Evolutionary conservation across 35 echinoderm and acorn worm genomes (phyloP).

Genomic region (Acanthaster planci): DNA sequence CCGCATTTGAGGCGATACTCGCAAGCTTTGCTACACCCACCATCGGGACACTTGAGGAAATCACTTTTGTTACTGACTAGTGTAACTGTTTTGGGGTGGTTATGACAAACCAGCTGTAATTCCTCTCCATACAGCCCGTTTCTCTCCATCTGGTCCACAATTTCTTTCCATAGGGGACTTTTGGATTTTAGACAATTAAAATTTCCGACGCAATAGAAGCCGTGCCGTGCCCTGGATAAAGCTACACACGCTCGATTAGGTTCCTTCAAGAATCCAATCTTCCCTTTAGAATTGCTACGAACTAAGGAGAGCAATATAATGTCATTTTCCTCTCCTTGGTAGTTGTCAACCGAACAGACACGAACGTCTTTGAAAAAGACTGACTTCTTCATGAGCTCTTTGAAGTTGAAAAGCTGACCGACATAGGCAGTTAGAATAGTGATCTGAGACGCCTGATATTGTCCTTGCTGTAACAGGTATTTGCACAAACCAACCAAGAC

Average conservation of each 20-base stretch:
- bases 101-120: constrained; percentile 64
- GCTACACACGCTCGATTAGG: constrained; percentile 74
- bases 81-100: constrained; percentile 62
- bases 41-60: constrained; percentile 74
- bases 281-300: constrained; percentile 65
- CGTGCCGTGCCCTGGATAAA: constrained; percentile 44
- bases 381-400: constrained; percentile 43
- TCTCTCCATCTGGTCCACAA: constrained; percentile 32
- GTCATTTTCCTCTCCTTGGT: constrained; percentile 94
- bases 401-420: constrained; percentile 65
- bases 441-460: constrained; percentile 45
- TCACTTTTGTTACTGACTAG: constrained; percentile 45
- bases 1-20: constrained; percentile 66
- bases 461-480: constrained; percentile 81
- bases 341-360: constrained; percentile 78
- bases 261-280: constrained; percentile 75
- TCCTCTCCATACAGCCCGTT: constrained; percentile 39
- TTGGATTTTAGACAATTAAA: constrained; percentile 50
- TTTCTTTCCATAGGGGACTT: constrained; percentile 58
- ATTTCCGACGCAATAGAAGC: constrained; percentile 78
- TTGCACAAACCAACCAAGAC: constrained; percentile 62
- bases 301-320: constrained; percentile 88
- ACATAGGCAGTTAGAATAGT: constrained; percentile 86
- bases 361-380: constrained; percentile 54
- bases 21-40: constrained; percentile 77